Evolutionary conservation across 2,113 vertebrate species (phyloP).

Genomic region (Myotis lucifugus): DNA sequence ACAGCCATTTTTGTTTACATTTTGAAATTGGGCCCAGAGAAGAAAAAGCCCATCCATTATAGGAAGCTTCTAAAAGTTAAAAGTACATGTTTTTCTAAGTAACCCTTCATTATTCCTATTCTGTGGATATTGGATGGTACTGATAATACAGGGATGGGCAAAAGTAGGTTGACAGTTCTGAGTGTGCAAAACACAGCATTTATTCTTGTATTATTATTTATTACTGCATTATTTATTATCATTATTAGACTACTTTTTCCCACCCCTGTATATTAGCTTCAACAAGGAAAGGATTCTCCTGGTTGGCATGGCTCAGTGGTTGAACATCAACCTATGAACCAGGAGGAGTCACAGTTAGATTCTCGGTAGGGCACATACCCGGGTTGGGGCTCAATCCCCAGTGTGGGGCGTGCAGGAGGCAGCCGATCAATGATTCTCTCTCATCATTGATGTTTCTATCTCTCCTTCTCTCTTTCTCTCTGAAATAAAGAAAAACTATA

Average conservation of each 20-base stretch:
- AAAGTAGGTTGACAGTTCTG: neutral
- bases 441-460: too few species aligned
- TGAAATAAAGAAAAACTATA: too few species aligned
- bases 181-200: neutral
- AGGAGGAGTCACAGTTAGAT: too few species aligned
- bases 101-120: neutral
- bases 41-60: neutral
- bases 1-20: conserved; percentile 8
- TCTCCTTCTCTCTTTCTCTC: too few species aligned
- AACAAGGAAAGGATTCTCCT: neutral
- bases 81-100: neutral
- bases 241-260: neutral
- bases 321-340: too few species aligned
- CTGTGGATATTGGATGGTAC: neutral
- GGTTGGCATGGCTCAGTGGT: too few species aligned
- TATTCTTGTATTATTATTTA: neutral
- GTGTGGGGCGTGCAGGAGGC: too few species aligned
- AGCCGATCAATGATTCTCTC: too few species aligned
- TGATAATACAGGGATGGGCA: neutral
- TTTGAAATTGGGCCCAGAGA: conserved; percentile 29
- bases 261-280: neutral
- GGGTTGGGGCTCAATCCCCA: too few species aligned
- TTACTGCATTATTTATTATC: neutral
- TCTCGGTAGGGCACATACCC: too few species aligned
- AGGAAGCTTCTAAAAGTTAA: neutral